These are phyloP conservation scores for Tolmerus cingulatus DNA, from an alignment of 2,888 invertebrate genomes.

Conservation along the genomic window DNA sequence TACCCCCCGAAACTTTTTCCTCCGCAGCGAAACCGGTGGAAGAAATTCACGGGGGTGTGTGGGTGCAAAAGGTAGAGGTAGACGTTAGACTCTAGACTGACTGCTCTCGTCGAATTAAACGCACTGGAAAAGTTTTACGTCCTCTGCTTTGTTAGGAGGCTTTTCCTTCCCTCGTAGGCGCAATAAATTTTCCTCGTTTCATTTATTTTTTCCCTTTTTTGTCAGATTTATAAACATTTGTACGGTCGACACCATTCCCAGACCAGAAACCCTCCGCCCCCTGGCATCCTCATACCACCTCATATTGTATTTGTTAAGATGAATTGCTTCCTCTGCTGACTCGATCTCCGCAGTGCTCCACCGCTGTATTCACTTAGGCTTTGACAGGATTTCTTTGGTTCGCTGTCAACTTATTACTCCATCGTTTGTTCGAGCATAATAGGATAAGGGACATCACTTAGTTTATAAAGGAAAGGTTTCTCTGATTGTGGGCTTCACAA, in stretches of 20 bases:
- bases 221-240: slow-evolving; percentile 36
- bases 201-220: slow-evolving; percentile 21
- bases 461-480: slow-evolving; percentile 11
- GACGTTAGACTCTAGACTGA: background rate
- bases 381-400: slow-evolving; percentile 25
- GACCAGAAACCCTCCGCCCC: background rate
- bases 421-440: slow-evolving; percentile 31
- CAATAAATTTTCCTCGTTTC: slow-evolving; percentile 34
- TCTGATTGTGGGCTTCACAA: background rate
- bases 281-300: background rate
- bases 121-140: slow-evolving; percentile 24
- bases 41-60: background rate
- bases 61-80: background rate
- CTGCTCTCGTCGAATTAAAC: slow-evolving; percentile 16
- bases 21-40: background rate
- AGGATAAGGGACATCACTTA: slow-evolving; percentile 30
- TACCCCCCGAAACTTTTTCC: slow-evolving; percentile 1
- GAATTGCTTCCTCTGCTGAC: slow-evolving; percentile 22
- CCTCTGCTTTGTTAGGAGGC: background rate
- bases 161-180: slow-evolving; percentile 18
- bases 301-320: slow-evolving; percentile 31
- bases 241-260: slow-evolving; percentile 20
- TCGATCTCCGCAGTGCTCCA: background rate
- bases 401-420: slow-evolving; percentile 34
- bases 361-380: background rate